Base-by-base conservation (phyloP, 2,888 invertebrate species). In the Furcula furcula region DNA sequence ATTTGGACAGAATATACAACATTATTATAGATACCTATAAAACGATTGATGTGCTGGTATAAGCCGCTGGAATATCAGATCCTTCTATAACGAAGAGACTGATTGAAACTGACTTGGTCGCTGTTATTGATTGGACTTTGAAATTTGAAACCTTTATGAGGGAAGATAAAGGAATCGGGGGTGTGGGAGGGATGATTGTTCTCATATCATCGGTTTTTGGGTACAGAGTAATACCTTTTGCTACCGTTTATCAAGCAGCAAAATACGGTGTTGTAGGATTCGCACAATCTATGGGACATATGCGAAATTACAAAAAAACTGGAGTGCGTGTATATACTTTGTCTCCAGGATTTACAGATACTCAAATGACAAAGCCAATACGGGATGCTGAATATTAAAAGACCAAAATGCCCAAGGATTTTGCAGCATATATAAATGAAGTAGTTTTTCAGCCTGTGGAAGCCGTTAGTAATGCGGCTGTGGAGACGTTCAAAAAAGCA, bases 131-230 rank as follows among this genome's bases (percentile, higher is more conserved):
- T 20, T 62, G 89, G 31, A 78, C 79, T 0, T 54, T 84, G 9
- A 68, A 90, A 15, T 91, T 84, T 11, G 71, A 89, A 37, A 74
- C 90, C 34, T 76, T 87, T 59, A 86, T 91, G 87, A 76, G 89
- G 12, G 77, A 65, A 30, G 77, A 88, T 42, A 78, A 66, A 29
- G 76, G 88, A 42, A 79, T 77, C 20, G 81, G 86, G 0, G 90
- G 89, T 0, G 58, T 67, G 12, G 92, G 93, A 2, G 93, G 93
- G 0, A 85, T 89, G 0, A 88, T 93, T 28, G 79, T 93, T n/a
- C 93, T 93, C 62, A 76, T 92, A 19, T 84, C 92, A 0, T 92
- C 93, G 0, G 88, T 91, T 11, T 86, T 90, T 41, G 93, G 92
- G 0, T 77, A 86, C 26, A 76, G 80, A 50, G 69, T 89, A 1